These are phyloP conservation scores for Drosophila miranda DNA, from an alignment of 1,140 invertebrate genomes.

Conservation along the genomic window DNA sequence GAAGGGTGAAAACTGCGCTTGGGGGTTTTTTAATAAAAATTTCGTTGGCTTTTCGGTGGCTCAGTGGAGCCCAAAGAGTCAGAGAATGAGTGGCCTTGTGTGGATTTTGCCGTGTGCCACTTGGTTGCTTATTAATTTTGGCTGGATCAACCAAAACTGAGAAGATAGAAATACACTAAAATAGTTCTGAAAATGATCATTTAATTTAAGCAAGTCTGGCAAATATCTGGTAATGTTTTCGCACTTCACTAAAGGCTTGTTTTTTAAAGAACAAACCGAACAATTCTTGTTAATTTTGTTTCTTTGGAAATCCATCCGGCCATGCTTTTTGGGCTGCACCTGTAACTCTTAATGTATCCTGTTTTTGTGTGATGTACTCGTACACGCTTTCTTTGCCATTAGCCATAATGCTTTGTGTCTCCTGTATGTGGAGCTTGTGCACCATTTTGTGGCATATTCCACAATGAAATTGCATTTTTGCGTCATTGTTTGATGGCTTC, in stretches of 20 bases:
- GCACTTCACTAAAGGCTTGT: too few relatives aligned
- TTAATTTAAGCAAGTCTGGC: too few relatives aligned
- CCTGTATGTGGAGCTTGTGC: neutral
- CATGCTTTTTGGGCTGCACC: slow-evolving; percentile 9
- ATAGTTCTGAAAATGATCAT: too few relatives aligned
- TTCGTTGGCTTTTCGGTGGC: slow-evolving; percentile 39
- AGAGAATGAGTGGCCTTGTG: slow-evolving; percentile 13
- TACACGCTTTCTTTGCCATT: slow-evolving; percentile 39
- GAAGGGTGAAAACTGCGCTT: slow-evolving; percentile 4
- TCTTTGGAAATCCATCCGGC: too few relatives aligned
- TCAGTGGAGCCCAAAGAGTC: slow-evolving; percentile 5
- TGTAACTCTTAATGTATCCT: slow-evolving; percentile 3
- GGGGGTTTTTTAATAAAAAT: slow-evolving; percentile 55
- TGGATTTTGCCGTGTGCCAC: slow-evolving; percentile 54
- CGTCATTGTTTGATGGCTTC: slow-evolving; percentile 76
- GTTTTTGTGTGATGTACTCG: slow-evolving; percentile 27
- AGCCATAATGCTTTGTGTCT: slow-evolving; percentile 21
- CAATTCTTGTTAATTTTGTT: too few relatives aligned
- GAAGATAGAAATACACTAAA: too few relatives aligned
- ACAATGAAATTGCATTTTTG: slow-evolving; percentile 45
- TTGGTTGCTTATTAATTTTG: slow-evolving; percentile 49
- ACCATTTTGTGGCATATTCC: slow-evolving; percentile 41
- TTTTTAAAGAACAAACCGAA: too few relatives aligned
- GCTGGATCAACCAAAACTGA: slow-evolving; percentile 5
- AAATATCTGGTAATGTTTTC: too few relatives aligned